phyloP scores from a whole-genome alignment of 2,113 vertebrate species.

The Alectura lathami region DNA sequence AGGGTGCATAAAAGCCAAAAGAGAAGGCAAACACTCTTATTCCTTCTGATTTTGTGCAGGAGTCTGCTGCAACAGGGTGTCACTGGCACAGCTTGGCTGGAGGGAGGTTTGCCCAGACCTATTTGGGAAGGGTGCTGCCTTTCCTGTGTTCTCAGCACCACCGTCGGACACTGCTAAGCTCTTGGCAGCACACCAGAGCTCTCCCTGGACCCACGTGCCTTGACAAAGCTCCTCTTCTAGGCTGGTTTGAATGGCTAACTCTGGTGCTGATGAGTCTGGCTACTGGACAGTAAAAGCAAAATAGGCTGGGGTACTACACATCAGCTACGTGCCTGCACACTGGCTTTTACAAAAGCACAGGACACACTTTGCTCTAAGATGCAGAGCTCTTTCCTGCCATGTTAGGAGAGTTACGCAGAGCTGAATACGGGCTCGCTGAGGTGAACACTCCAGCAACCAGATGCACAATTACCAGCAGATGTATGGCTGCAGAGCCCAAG shows the following conservation, averaged over 20 bases:
- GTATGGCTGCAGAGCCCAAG: background rate
- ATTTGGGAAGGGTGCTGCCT: background rate
- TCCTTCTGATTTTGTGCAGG: background rate
- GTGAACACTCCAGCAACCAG: background rate
- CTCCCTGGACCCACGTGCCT: rapidly evolving
- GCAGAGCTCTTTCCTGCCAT: background rate
- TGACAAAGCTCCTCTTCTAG: background rate
- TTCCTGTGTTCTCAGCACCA: background rate
- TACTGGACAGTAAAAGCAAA: background rate
- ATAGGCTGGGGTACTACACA: rapidly evolving
- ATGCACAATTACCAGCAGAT: background rate
- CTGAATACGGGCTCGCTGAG: background rate
- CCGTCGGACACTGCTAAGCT: background rate
- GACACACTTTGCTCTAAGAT: background rate
- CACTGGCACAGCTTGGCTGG: background rate
- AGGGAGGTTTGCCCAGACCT: background rate
- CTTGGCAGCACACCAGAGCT: background rate
- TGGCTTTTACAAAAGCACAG: background rate
- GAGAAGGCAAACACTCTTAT: background rate
- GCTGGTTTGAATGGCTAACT: background rate
- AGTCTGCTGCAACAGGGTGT: background rate
- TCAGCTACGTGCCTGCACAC: rapidly evolving
- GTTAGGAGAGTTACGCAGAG: background rate
- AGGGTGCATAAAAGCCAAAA: background rate
- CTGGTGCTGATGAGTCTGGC: background rate